Percentiles rank a stretch among this genome's conserved stretches.
phyloP scores from a whole-genome alignment of 1,140 invertebrate species.

The Drosophila pectinifera region DNA sequence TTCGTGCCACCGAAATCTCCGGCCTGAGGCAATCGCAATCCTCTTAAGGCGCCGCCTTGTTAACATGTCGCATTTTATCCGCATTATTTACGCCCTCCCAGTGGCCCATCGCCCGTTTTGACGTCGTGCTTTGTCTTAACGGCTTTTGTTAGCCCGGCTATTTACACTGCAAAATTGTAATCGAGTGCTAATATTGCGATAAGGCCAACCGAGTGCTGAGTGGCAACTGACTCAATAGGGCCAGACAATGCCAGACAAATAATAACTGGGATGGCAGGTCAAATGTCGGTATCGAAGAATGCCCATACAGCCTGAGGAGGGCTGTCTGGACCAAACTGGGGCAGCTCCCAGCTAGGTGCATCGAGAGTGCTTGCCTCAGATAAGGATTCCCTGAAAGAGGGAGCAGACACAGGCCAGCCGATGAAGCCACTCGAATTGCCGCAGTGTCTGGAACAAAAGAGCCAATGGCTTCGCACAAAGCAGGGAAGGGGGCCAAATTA shows the following conservation, averaged over 20 bases:
- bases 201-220: conserved; percentile 45
- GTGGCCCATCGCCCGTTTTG: conserved; percentile 35
- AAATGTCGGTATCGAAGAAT: conserved; percentile 28
- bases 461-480: conserved; percentile 8
- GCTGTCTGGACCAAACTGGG: conserved; percentile 18
- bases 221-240: conserved; percentile 56
- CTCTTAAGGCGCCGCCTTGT: conserved; percentile 65
- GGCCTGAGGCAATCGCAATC: conserved; percentile 22
- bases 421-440: conserved; percentile 31
- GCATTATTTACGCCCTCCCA: conserved; percentile 65
- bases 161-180: conserved; percentile 74
- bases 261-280: conserved; percentile 8
- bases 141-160: conserved; percentile 47
- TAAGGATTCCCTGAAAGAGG: not conserved
- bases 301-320: conserved; percentile 3
- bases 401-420: conserved; percentile 7
- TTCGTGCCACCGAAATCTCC: not conserved
- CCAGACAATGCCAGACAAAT: conserved; percentile 54
- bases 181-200: conserved; percentile 73
- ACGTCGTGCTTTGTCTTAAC: conserved; percentile 61
- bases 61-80: conserved; percentile 73
- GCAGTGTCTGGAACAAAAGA: not conserved
- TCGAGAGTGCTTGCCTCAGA: conserved; percentile 22
- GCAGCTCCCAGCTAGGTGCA: conserved; percentile 31
- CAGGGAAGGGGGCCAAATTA: conserved; percentile 4